Evolutionary conservation across 1,140 invertebrate species (phyloP).

Genomic region (Dufourea novaeangliae): DNA sequence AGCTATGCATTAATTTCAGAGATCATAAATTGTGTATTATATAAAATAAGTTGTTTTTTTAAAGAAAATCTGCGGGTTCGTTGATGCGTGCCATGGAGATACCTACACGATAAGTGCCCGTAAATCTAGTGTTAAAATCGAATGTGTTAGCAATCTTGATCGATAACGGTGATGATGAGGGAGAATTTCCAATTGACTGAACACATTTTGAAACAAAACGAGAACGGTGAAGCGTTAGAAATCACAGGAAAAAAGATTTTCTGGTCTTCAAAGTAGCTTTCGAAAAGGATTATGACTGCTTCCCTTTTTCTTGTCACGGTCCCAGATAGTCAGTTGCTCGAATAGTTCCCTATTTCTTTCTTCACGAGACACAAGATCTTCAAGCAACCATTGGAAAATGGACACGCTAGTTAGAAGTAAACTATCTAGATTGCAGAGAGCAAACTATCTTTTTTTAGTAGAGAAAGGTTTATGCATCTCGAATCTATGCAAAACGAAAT

Average conservation of each 20-base stretch:
- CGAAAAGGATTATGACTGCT: neutral
- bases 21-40: no score
- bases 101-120: no score
- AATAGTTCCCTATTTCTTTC: neutral
- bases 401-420: conserved; percentile 49
- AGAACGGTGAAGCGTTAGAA: neutral
- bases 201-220: neutral
- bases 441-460: conserved; percentile 25
- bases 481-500: neutral
- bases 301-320: neutral
- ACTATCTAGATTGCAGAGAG: conserved; percentile 39
- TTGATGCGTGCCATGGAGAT: no score
- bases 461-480: conserved; percentile 37
- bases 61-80: no score
- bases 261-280: conserved; percentile 24
- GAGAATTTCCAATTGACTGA: neutral
- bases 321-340: neutral
- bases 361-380: conserved; percentile 28
- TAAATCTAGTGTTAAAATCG: no score
- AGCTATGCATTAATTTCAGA: no score
- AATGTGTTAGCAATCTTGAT: conserved; percentile 18
- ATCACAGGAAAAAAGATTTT: neutral
- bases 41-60: no score
- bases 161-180: conserved; percentile 1
- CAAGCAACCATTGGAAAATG: conserved; percentile 27